A percentile compares a stretch with the other conserved stretches of the same genome.
These are phyloP conservation scores for Synergus japonicus DNA, from an alignment of 2,888 invertebrate genomes.

Conservation along the genomic window DNA sequence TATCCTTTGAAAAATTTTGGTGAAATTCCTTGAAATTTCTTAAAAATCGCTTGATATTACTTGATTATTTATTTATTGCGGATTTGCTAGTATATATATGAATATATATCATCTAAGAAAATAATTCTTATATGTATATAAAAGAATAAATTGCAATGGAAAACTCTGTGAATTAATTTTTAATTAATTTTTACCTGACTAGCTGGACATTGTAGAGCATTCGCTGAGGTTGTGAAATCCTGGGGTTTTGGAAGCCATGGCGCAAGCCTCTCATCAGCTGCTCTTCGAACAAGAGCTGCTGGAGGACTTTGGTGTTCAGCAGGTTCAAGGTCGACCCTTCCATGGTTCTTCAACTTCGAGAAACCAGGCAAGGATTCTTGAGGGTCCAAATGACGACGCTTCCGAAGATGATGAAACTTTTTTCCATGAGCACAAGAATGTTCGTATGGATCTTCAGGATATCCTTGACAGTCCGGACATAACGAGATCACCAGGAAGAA, in stretches of 20 bases:
- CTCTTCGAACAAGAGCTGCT: neutral
- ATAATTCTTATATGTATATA: no score
- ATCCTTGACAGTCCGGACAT: slow-evolving; percentile 22
- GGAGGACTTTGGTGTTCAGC: neutral
- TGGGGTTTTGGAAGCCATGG: neutral
- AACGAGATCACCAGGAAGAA: neutral
- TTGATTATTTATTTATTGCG: no score
- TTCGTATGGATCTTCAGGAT: neutral
- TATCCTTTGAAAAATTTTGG: no score
- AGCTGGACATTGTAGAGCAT: neutral
- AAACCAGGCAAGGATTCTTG: neutral
- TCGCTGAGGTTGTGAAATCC: neutral
- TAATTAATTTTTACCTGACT: neutral
- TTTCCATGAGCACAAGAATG: neutral
- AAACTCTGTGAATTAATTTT: neutral
- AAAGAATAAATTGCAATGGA: neutral
- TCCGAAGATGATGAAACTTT: neutral
- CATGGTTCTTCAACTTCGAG: neutral
- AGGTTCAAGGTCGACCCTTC: neutral
- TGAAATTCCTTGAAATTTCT: no score
- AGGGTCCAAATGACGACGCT: neutral
- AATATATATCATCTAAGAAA: no score
- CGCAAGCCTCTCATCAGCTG: neutral
- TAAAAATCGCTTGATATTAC: no score
- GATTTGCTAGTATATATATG: no score